Conservation (phyloP, 2,888 invertebrate genomes). For the Gortyna flavago region DNA sequence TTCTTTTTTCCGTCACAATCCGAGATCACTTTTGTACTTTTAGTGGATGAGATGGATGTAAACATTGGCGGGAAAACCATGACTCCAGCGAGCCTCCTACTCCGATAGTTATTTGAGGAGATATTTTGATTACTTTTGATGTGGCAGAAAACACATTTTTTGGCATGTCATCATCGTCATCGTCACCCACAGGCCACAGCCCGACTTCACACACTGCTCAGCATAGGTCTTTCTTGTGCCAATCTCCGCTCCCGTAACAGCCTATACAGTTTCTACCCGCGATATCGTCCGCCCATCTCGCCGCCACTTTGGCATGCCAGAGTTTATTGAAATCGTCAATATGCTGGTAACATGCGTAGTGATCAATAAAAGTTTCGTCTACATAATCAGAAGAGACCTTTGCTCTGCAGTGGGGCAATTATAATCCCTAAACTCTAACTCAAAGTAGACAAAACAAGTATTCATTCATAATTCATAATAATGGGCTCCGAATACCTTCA, state of each 20-base stretch:
- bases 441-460: slow-evolving; percentile 12
- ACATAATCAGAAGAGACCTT: not conserved
- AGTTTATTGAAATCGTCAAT: not conserved
- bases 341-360: not conserved
- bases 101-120: not conserved
- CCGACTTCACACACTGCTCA: too few relatives aligned
- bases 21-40: not conserved
- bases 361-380: not conserved
- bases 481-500: slow-evolving; percentile 49
- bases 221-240: not conserved
- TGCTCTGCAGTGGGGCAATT: not conserved
- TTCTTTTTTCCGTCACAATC: not conserved
- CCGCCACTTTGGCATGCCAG: not conserved
- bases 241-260: too few relatives aligned
- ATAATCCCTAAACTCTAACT: not conserved
- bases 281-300: too few relatives aligned
- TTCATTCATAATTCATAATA: slow-evolving; percentile 45
- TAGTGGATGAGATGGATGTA: not conserved
- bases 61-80: not conserved
- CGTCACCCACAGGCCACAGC: too few relatives aligned
- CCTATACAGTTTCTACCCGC: too few relatives aligned
- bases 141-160: too few relatives aligned
- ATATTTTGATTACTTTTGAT: not conserved
- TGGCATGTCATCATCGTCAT: not conserved
- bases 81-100: too few relatives aligned